A percentile compares a stretch with the other conserved stretches of the same genome.
Conservation (phyloP, 2,797 vertebrate genomes). For the Acanthis flammea region DNA sequence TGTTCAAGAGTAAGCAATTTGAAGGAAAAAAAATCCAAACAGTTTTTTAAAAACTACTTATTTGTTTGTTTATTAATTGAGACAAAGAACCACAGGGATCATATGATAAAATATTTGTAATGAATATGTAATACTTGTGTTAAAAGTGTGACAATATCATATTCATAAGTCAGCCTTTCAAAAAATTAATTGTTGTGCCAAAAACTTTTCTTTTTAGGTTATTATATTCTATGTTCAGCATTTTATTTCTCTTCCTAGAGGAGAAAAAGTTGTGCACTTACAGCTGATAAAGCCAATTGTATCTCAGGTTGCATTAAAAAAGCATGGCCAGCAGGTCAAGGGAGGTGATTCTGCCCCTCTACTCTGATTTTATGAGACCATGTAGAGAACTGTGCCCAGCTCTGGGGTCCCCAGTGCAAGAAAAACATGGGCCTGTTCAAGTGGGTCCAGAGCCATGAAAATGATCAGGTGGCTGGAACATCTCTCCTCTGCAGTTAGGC, state of each 20-base stretch:
- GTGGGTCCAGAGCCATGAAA: rapidly evolving
- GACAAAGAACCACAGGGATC: not conserved
- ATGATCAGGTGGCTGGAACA: not conserved
- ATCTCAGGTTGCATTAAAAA: not conserved
- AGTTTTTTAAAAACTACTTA: not conserved
- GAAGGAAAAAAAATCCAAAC: not conserved
- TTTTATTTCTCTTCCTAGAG: not conserved
- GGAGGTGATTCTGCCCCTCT: rapidly evolving
- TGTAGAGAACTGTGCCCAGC: rapidly evolving
- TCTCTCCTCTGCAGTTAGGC: not conserved
- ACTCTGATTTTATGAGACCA: not conserved
- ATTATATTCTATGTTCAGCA: not conserved
- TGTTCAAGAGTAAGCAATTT: not conserved
- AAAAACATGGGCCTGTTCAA: rapidly evolving
- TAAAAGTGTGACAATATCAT: not conserved
- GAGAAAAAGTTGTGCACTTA: not conserved
- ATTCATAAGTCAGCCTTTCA: not conserved
- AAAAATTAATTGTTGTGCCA: not conserved
- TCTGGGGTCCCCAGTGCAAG: rapidly evolving
- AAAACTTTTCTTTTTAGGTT: not conserved
- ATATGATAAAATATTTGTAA: not conserved
- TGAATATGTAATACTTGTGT: not conserved
- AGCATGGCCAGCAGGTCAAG: rapidly evolving
- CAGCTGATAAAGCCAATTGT: rapidly evolving
- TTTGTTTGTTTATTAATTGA: not conserved